These are phyloP conservation scores for Erythrolamprus reginae DNA, from an alignment of 2,113 vertebrate genomes.

Conservation along the genomic window DNA sequence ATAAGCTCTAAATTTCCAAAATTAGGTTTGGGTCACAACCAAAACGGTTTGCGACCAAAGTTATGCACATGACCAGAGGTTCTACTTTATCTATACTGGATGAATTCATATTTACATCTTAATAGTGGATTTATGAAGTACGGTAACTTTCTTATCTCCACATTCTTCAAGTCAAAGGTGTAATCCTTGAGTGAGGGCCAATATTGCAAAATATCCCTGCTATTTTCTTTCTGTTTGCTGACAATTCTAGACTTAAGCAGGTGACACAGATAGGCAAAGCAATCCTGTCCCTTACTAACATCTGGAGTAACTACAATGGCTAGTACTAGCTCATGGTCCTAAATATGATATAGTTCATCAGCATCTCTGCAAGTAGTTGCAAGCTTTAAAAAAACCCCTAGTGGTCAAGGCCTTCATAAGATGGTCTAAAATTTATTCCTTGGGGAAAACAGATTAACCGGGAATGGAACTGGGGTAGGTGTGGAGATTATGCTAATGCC, in stretches of 20 bases:
- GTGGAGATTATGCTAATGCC: conserved; percentile 46
- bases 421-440: conserved; percentile 34
- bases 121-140: background rate
- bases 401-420: background rate
- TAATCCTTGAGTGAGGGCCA: rapidly evolving
- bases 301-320: background rate
- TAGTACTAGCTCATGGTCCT: background rate
- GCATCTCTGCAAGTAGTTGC: background rate
- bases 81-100: background rate
- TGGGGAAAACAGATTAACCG: conserved; percentile 60
- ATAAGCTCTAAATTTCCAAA: too few relatives aligned
- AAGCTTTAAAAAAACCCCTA: background rate
- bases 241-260: background rate
- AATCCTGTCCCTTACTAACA: background rate
- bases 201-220: rapidly evolving
- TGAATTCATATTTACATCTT: background rate
- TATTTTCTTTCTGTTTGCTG: background rate
- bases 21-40: too few relatives aligned
- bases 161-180: rapidly evolving
- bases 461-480: conserved; percentile 55
- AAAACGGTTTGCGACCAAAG: too few relatives aligned
- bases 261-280: background rate
- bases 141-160: background rate
- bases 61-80: too few relatives aligned
- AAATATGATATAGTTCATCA: background rate